These are phyloP conservation scores for Cheirogaleus major DNA, from an alignment of 2,797 vertebrate species.

Conservation along the genomic window DNA sequence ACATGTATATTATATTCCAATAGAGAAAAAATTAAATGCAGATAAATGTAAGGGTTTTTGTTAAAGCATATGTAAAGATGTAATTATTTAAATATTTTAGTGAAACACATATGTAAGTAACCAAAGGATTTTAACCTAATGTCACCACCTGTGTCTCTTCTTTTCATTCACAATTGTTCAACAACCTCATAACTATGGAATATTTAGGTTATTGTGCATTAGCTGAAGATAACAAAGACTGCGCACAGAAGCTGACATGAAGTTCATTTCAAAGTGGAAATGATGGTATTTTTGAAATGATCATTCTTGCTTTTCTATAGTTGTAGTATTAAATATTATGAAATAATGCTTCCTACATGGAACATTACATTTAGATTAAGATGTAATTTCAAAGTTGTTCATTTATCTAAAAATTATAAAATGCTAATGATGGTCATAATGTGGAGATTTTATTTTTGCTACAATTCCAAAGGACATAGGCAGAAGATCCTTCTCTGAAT, in stretches of 20 bases:
- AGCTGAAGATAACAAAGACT: neutral
- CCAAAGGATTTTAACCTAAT: neutral
- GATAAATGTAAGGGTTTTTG: neutral
- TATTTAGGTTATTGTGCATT: neutral
- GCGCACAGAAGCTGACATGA: neutral
- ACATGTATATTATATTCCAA: neutral
- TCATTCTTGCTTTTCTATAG: neutral
- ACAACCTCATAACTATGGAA: neutral
- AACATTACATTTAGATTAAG: neutral
- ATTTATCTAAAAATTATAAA: neutral
- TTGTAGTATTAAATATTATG: neutral
- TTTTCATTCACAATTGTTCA: constrained; percentile 22
- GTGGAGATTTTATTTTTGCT: neutral
- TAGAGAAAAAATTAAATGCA: neutral
- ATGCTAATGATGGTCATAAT: neutral
- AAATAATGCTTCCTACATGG: neutral
- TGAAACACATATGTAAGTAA: neutral
- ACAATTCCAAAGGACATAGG: neutral
- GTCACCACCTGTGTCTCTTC: neutral
- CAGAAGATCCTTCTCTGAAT: neutral
- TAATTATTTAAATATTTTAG: constrained; percentile 52
- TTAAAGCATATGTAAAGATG: neutral
- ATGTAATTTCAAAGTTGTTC: neutral
- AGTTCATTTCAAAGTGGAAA: neutral
- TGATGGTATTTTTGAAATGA: neutral